A percentile compares a stretch with the other conserved stretches of the same genome.
phyloP scores from a whole-genome alignment of 2,888 invertebrate species.

The Hirtodrosophila histrioides region DNA sequence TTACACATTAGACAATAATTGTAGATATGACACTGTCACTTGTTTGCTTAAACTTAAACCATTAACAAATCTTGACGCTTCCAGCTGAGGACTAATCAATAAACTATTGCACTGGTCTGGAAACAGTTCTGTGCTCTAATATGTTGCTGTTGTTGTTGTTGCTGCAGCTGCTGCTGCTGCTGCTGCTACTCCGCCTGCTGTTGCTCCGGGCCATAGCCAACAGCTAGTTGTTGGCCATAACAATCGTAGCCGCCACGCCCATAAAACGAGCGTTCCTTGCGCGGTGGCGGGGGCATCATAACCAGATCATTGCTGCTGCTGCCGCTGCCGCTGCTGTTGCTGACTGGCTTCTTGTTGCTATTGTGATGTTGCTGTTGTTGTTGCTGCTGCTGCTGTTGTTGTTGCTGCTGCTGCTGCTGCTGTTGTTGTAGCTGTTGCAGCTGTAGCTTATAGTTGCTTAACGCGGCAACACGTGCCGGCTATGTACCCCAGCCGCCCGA shows the following conservation, averaged over 20 bases:
- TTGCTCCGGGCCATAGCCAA: slow-evolving; percentile 55
- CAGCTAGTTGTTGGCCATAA: slow-evolving; percentile 62
- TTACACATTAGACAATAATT: slow-evolving; percentile 69
- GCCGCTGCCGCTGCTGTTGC: slow-evolving; percentile 58
- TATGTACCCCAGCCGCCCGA: slow-evolving; percentile 96
- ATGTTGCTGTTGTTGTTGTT: slow-evolving; percentile 22
- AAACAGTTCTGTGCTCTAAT: slow-evolving; percentile 50
- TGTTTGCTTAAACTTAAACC: slow-evolving; percentile 44
- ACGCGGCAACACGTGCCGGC: slow-evolving; percentile 84
- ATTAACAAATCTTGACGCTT: slow-evolving; percentile 55
- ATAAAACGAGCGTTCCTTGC: slow-evolving; percentile 59
- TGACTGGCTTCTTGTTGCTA: slow-evolving; percentile 60
- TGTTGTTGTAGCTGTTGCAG: slow-evolving; percentile 53
- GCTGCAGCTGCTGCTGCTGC: slow-evolving; percentile 1
- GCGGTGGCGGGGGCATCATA: slow-evolving; percentile 79
- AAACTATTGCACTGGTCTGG: slow-evolving; percentile 74
- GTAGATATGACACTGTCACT: slow-evolving; percentile 82
- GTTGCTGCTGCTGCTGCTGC: slow-evolving; percentile 53
- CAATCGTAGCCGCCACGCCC: slow-evolving; percentile 66
- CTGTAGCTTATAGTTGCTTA: slow-evolving; percentile 47
- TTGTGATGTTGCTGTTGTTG: slow-evolving; percentile 63
- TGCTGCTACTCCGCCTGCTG: slow-evolving; percentile 23
- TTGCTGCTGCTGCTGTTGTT: slow-evolving; percentile 59
- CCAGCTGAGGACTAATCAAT: slow-evolving; percentile 53
- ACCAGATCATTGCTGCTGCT: slow-evolving; percentile 59